Evolutionary conservation across 2,797 vertebrate species (phyloP).

Genomic region (Dendrocincla fuliginosa): DNA sequence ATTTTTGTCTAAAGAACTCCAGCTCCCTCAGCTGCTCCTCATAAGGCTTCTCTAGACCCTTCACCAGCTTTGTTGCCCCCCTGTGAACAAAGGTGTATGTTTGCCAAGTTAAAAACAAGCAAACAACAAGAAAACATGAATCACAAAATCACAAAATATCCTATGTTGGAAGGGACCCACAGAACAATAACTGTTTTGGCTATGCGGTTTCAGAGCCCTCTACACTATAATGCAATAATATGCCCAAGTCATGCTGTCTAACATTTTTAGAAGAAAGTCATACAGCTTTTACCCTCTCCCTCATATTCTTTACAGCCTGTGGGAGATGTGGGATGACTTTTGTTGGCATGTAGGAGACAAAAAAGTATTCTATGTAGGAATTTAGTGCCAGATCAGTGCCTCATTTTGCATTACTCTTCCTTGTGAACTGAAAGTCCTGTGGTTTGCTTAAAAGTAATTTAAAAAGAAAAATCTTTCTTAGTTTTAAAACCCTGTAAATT

Average conservation of each 20-base stretch:
- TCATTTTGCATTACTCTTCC: not conserved
- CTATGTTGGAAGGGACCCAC: not conserved
- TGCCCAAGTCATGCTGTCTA: not conserved
- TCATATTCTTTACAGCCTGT: not conserved
- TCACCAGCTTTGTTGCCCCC: not conserved
- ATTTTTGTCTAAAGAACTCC: not conserved
- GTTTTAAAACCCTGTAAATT: not conserved
- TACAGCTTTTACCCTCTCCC: not conserved
- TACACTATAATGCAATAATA: not conserved
- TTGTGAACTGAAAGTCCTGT: fast-evolving
- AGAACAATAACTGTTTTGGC: not conserved
- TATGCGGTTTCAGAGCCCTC: not conserved
- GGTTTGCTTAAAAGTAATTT: not conserved
- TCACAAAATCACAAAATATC: not conserved
- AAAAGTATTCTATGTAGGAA: not conserved
- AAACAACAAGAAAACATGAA: not conserved
- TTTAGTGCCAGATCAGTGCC: not conserved
- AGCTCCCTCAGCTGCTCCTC: not conserved
- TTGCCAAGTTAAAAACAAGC: not conserved
- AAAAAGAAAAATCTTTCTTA: not conserved
- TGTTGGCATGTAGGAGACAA: not conserved
- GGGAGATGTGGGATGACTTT: not conserved
- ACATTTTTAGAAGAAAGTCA: not conserved
- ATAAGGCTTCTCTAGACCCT: not conserved
- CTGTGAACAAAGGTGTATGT: not conserved